Base-by-base conservation (phyloP, 2,113 vertebrate genomes). In the Jaculus jaculus region DNA sequence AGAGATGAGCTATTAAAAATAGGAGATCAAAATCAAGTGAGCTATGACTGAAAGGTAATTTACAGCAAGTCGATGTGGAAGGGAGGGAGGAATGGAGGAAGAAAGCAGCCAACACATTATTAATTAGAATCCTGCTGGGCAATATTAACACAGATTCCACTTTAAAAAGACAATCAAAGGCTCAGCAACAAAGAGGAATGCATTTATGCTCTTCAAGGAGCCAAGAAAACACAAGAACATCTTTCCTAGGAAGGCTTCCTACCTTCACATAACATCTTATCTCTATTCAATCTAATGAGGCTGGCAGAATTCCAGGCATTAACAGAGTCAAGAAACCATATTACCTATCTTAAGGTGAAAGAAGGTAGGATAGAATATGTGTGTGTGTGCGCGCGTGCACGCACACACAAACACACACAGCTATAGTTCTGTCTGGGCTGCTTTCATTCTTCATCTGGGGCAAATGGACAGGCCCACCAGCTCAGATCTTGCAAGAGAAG, bases 1-100 rank as follows among this genome's bases (percentile, higher is more conserved):
- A 87, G 82, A 88, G 75, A 91, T 78, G 81, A 95, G 90, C 86
- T 96, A 94, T 89, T 97, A 90, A 95, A 95, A 95, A 74, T 26
- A 94, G n/a, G 83, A 93, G 93, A 97, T 96, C 94, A 95, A 97
- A 97, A 93, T 79, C 90, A 88, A 97, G 69, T 77, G 75, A 94
- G 75, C 82, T 80, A 84, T 13, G 58, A 91, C 74, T 89, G 92
- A 96, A 94, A 95, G 78, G 78, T 92, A 92, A 96, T 94, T 96
- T 68, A 42, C 82, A 95, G 72, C 60, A 94, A 85, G 30, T 81
- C 24, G 68, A 78, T 23, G 24, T 65, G n/a, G 58, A 60, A 85
- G 83, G 51, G 37, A 28, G 68, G 42, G 68, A 84, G 82, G 68
- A 66, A 65, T n/a, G 81, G 61, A 24, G 17, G 20, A n/a, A 69